Percentiles rank a stretch among this genome's conserved stretches.
Conservation (phyloP, 2,888 invertebrate species). For the Cephus rjabovi region DNA sequence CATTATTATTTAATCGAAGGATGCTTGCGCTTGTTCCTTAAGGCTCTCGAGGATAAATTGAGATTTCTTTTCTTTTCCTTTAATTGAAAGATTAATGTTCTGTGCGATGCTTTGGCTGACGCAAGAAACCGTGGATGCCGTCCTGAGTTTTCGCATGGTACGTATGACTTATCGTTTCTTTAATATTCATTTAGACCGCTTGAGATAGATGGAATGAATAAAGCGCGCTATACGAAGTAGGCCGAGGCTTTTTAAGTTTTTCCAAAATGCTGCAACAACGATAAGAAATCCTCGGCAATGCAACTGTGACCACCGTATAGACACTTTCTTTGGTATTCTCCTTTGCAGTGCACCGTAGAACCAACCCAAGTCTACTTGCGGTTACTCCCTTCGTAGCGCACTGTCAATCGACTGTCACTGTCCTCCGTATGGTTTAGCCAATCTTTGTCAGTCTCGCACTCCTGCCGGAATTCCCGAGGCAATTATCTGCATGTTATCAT, state of each 20-base stretch:
- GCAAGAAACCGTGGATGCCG: constrained; percentile 56
- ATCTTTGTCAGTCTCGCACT: not conserved
- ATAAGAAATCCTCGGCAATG: not conserved
- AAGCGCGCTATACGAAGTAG: not conserved
- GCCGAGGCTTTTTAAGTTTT: constrained; percentile 7
- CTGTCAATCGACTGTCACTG: not conserved
- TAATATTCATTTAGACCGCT: not conserved
- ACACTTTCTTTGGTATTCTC: not conserved
- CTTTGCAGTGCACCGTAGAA: not conserved
- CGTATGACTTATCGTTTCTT: constrained; percentile 53
- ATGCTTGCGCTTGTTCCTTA: constrained; percentile 54
- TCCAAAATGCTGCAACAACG: not conserved
- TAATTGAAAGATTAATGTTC: constrained; percentile 53
- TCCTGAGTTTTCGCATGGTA: constrained; percentile 60
- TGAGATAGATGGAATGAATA: not conserved
- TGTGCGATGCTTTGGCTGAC: constrained; percentile 60
- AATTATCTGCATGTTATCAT: not conserved
- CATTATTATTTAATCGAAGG: constrained; percentile 25
- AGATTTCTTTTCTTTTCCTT: constrained; percentile 46
- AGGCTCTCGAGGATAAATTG: constrained; percentile 28
- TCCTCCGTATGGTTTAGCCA: not conserved
- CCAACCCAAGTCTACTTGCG: not conserved
- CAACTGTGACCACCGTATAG: not conserved
- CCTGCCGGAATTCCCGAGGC: not conserved
- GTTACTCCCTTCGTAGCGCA: not conserved